Percentiles rank a stretch among this genome's conserved stretches.
phyloP scores from a whole-genome alignment of 2,888 invertebrate species.

The Polyploca ridens region DNA sequence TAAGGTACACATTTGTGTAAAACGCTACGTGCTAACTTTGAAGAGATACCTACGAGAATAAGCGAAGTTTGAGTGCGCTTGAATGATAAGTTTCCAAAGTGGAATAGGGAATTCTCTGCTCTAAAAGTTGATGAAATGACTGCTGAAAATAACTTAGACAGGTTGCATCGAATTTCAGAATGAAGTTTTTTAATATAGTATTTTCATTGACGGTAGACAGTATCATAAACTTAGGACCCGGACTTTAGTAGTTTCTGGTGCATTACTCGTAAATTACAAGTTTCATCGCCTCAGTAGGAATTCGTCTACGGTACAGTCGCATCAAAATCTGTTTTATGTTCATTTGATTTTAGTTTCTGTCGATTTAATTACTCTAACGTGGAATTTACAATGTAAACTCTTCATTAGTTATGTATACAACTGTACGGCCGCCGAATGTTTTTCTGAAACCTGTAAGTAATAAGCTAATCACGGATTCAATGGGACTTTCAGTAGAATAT shows the following conservation, averaged over 20 bases:
- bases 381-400: no score
- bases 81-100: conserved; percentile 74
- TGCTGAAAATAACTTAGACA: conserved; percentile 20
- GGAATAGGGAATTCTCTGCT: conserved; percentile 55
- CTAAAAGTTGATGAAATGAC: conserved; percentile 62
- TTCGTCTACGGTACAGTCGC: conserved; percentile 36
- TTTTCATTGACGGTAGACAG: conserved; percentile 14
- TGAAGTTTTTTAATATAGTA: neutral
- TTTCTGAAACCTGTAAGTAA: no score
- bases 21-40: conserved; percentile 75
- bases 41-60: conserved; percentile 74
- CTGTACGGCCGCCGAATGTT: no score
- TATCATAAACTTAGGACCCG: conserved; percentile 20
- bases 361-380: conserved; percentile 21
- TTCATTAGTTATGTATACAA: no score
- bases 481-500: no score
- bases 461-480: no score
- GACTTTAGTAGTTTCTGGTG: conserved; percentile 34
- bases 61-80: conserved; percentile 70
- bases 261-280: conserved; percentile 51
- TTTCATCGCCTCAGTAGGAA: conserved; percentile 48
- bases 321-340: neutral
- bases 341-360: neutral
- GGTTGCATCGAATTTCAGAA: conserved; percentile 9
- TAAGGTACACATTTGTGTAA: conserved; percentile 77